Evolutionary conservation across 2,113 vertebrate genomes (phyloP), one percentile per base, ranked within the genome.

Genomic region (Morone saxatilis): DNA sequence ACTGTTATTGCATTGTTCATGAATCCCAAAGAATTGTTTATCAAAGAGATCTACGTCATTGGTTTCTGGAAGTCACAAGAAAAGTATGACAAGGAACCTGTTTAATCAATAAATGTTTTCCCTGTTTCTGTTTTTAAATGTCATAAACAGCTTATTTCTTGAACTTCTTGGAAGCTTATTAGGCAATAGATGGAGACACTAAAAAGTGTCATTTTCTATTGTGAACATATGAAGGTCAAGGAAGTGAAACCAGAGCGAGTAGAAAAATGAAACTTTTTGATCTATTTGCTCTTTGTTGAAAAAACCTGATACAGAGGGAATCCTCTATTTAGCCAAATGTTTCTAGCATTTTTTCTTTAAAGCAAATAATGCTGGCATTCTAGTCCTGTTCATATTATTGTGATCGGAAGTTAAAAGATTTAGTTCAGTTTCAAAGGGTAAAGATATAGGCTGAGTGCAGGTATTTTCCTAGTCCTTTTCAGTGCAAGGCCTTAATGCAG

Each of bases 201-300:
- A 41, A 70, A 73, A 76, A 77, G 60, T 76, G 57, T 4, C 77
- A 65, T 31, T 75, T 65, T 80, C 53, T n/a, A 20, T 16, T 40
- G 36, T 68, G 45, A 67, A 45, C 5, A 51, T 63, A 56, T 59
- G 38, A 76, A 91, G 91, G 86, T 85, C 85, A 81, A 75, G 61
- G 65, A 66, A 78, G 67, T 51, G 71, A 31, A 56, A 45, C 40
- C 59, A 22, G 22, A 76, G 48, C 17, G 31, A 25, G 36, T 1
- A 2, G 43, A 25, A 41, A 73, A 78, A 68, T 57, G 56, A 78
- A 86, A 89, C 69, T 83, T 25, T 25, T 25, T 25, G 25, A 25
- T 25, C 45, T 76, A 1, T 59, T 43, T 43, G 9, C 20, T 53
- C 9, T 31, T 31, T 31, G 31, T 31, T 31, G 3, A 31, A 31